Base-by-base conservation (phyloP, 2,888 invertebrate species). In the Philhelius pedissequus region DNA sequence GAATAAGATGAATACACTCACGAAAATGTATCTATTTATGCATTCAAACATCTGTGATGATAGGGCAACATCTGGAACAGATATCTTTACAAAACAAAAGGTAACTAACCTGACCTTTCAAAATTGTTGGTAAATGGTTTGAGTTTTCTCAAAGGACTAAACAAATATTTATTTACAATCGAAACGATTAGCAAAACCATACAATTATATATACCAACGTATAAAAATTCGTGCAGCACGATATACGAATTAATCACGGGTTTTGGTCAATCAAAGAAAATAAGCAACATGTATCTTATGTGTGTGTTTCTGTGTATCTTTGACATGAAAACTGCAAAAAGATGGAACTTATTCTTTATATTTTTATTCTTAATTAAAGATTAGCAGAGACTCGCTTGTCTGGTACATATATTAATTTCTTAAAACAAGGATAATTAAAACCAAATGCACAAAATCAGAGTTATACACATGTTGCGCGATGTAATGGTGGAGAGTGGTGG, bases 11-110 rank as follows among this genome's bases (percentile, higher is more conserved):
- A 71, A 84, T 79, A 70, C 68, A 62, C 38, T 69, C 64, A 38
- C 66, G 45, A 79, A 60, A 77, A 77, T 62, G 60, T 70, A 75
- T 79, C 79, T 84, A 84, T 84, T 84, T 84, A 84, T 76, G 56
- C 66, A 80, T 84, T 84, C 84, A 84, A 84, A 80, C 84, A 84
- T 84, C 84, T 84, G 84, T 76, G 76, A 9, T 30, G 20, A 48
- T 56, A 4, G 9, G 30, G 75, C 75, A 74, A 84, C 84, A 84
- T 84, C 84, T 84, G 84, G 75, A 66, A 1, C n/a, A n/a, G 4
- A 30, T 1, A 7, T 7, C 5, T 4, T 38, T 2, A 2, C 4
- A 48, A 25, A 15, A 20, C 11, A 56, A 64, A 45, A 54, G 43
- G n/a, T 52, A 81, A 78, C 11, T 18, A 62, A 43, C 48, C 48